These are phyloP conservation scores for Mugil cephalus DNA, from an alignment of 2,113 vertebrate genomes.

Conservation along the genomic window DNA sequence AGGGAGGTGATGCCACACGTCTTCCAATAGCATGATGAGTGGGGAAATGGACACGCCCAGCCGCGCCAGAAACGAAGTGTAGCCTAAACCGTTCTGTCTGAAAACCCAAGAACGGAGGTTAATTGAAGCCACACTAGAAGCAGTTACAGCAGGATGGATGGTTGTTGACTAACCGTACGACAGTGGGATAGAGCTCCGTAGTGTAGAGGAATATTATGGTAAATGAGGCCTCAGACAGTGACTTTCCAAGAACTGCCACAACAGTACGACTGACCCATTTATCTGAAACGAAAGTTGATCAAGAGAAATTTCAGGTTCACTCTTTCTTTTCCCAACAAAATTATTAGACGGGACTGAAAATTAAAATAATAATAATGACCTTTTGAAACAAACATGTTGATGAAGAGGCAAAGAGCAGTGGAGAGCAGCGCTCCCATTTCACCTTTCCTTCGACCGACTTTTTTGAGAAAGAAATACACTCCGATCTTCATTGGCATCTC, in stretches of 20 bases:
- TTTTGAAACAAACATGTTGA: conserved; percentile 80
- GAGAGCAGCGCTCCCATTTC: conserved; percentile 60
- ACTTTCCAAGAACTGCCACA: conserved; percentile 86
- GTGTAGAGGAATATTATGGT: conserved; percentile 88
- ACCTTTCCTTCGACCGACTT: conserved; percentile 69
- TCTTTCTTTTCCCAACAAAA: no score
- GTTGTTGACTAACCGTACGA: conserved; percentile 85
- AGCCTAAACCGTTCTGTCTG: conserved; percentile 90
- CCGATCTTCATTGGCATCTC: conserved; percentile 81
- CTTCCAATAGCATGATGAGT: conserved; percentile 85
- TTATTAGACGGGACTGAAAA: neutral
- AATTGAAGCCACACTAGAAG: neutral
- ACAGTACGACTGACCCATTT: conserved; percentile 76
- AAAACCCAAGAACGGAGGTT: conserved; percentile 11
- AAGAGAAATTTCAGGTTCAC: no score
- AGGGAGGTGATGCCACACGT: conserved; percentile 85
- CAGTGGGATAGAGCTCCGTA: conserved; percentile 90
- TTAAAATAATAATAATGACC: conserved; percentile 70
- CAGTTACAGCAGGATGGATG: neutral
- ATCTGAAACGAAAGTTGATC: conserved; percentile 67
- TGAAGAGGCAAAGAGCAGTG: conserved; percentile 82
- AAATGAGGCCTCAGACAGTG: conserved; percentile 89
- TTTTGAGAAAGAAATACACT: conserved; percentile 74
- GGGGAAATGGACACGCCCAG: conserved; percentile 88
- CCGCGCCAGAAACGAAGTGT: conserved; percentile 83